Evolutionary conservation across 2,113 vertebrate genomes (phyloP), one percentile per base, ranked within the genome.

Genomic region (Thermophis baileyi): DNA sequence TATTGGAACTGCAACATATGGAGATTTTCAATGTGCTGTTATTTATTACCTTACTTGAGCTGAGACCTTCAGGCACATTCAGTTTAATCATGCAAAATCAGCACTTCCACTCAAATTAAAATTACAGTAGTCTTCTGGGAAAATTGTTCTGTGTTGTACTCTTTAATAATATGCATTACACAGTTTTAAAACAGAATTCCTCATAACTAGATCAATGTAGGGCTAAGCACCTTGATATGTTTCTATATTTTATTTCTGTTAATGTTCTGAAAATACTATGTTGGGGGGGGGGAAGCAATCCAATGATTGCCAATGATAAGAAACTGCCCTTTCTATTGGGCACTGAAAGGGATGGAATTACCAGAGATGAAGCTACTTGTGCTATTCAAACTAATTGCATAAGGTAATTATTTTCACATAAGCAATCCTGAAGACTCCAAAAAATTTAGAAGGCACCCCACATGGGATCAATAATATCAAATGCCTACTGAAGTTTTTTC

Each of bases 11-110:
- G 95, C 46, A 93, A 88, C 30, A 24, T 63, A 85, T 6, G 22
- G 11, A 87, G 49, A 30, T 92, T 93, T 81, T 92, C 60, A 85
- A 3, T 86, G 53, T 88, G 92, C 54, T 92, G 25, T 60, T 94
- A n/a, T 40, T 95, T 95, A 89, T 88, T 91, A 90, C 1, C 47
- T 95, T 89, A 88, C 30, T 89, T 92, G 91, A 1, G 1, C 60
- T 47, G 94, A 97, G 94, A 74, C 0, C 16, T 35, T 88, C 8
- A 94, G 20, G 24, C 5, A 16, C 30, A 2, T 30, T 95, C 94
- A 93, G 63, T 95, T 95, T 94, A 95, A 88, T 94, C 90, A 11
- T 46, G 49, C 85, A 25, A 90, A 63, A 51, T 69, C 87, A 90
- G 8, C 74, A 94, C 8, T 85, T 92, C n/a, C 54, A 24, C 0